Conservation (phyloP, 1,140 invertebrate species). For the Leptopilina boulardi region DNA sequence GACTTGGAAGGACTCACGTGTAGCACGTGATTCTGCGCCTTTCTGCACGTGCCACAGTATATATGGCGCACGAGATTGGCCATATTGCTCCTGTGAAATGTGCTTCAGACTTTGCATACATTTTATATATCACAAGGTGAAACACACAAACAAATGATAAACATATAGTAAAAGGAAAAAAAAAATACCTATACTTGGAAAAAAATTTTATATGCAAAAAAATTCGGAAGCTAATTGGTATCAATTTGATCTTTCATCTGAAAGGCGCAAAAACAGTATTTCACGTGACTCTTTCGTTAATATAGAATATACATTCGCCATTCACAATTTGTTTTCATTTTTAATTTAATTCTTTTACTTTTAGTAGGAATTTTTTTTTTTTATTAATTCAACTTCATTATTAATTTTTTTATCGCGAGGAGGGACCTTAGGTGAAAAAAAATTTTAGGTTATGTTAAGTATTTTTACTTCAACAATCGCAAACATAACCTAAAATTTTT, state of each 20-base stretch:
- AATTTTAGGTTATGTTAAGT: no score
- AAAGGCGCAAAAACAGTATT: background rate
- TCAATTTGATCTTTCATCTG: background rate
- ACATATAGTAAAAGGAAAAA: background rate
- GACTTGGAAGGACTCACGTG: conserved; percentile 64
- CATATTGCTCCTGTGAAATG: conserved; percentile 46
- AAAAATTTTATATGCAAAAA: background rate
- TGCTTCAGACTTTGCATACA: background rate
- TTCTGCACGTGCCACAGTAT: conserved; percentile 65
- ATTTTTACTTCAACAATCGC: no score
- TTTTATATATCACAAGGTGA: conserved; percentile 24
- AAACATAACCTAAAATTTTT: no score
- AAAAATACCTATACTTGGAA: background rate
- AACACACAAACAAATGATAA: background rate
- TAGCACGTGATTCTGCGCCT: conserved; percentile 62
- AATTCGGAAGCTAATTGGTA: background rate
- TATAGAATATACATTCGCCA: no score
- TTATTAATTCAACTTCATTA: no score
- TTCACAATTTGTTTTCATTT: no score
- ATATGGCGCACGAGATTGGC: conserved; percentile 51
- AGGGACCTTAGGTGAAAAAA: no score
- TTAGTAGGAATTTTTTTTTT: no score
- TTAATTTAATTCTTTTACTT: no score
- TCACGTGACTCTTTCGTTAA: background rate
- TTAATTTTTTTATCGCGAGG: no score